Evolutionary conservation across 2,797 vertebrate genomes (phyloP).

Genomic region (Argentina silus): DNA sequence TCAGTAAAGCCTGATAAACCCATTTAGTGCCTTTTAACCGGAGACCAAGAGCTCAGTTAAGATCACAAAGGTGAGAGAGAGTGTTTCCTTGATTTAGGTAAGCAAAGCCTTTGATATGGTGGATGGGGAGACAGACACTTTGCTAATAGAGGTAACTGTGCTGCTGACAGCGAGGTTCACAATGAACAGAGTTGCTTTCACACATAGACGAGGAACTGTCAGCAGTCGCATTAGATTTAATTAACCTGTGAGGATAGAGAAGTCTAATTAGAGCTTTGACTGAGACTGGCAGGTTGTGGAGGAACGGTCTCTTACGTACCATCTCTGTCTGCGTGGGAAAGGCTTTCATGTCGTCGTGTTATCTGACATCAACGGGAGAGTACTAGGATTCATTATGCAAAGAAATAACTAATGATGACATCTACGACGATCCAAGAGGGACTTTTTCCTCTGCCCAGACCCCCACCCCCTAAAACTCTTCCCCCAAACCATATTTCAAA

Average conservation of each 20-base stretch:
- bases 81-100: no score
- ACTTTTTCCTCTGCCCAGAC: no score
- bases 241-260: slow-evolving; percentile 44
- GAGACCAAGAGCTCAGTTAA: no score
- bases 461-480: no score
- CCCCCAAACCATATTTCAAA: no score
- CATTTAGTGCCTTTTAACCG: no score
- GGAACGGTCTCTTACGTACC: not conserved
- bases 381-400: not conserved
- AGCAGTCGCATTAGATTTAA: slow-evolving; percentile 43
- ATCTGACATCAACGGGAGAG: not conserved
- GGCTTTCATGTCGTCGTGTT: slow-evolving; percentile 11
- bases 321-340: not conserved
- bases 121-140: no score
- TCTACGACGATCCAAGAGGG: not conserved
- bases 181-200: no score
- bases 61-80: no score
- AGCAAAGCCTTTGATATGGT: no score
- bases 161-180: not conserved
- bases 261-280: slow-evolving; percentile 36
- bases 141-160: no score
- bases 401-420: not conserved
- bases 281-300: slow-evolving; percentile 26
- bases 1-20: not conserved
- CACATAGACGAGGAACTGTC: slow-evolving; percentile 17